Percentiles rank a stretch among this genome's conserved stretches.
phyloP scores from a whole-genome alignment of 2,113 vertebrate species.

The Lota lota region DNA sequence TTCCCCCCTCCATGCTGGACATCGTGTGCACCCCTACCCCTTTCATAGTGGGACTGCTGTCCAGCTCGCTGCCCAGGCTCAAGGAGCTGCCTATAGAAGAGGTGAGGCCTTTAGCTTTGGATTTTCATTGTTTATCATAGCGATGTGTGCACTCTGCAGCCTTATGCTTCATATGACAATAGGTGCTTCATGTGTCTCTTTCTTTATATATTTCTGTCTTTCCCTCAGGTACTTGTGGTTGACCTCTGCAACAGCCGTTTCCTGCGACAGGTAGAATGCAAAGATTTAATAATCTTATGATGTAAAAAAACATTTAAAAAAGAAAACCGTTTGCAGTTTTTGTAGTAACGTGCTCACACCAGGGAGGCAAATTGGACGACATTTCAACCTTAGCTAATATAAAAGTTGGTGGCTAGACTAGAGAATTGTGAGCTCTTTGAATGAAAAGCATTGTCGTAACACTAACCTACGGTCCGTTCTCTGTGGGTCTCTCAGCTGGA shows the following conservation, averaged over 20 bases:
- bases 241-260: constrained; percentile 92
- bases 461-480: constrained; percentile 6
- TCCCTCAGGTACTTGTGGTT: constrained; percentile 86
- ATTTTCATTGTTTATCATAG: neutral
- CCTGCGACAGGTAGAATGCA: constrained; percentile 84
- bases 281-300: too few species aligned
- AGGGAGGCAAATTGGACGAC: too few species aligned
- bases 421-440: too few species aligned
- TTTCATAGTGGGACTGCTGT: constrained; percentile 92
- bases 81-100: constrained; percentile 91
- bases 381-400: too few species aligned
- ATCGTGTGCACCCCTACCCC: constrained; percentile 94
- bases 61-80: constrained; percentile 87
- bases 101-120: constrained; percentile 64
- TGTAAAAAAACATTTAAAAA: too few species aligned
- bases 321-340: too few species aligned
- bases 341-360: too few species aligned
- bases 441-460: neutral
- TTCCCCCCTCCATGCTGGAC: constrained; percentile 91
- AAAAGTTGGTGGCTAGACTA: too few species aligned
- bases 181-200: neutral
- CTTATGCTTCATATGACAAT: too few species aligned
- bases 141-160: too few species aligned
- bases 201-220: constrained; percentile 42
- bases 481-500: constrained; percentile 79